These are phyloP conservation scores for Ochotona curzoniae DNA, from an alignment of 2,113 vertebrate species.

Conservation along the genomic window DNA sequence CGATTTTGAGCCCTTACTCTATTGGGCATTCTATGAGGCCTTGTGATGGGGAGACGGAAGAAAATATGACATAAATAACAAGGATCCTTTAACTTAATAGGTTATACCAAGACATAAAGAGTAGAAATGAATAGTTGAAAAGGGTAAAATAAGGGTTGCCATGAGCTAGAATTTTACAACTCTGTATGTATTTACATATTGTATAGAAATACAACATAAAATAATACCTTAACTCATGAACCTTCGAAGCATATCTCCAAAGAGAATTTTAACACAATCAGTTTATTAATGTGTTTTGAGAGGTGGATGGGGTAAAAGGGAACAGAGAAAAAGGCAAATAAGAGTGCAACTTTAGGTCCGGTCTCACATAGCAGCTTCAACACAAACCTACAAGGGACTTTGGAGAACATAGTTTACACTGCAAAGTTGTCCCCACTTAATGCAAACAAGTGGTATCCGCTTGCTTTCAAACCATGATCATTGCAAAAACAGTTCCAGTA, in stretches of 20 bases:
- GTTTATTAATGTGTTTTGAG: not conserved
- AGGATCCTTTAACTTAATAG: not conserved
- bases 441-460: not conserved
- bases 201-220: not conserved
- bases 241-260: not conserved
- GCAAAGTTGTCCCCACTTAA: not conserved
- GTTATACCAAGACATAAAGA: constrained; percentile 17
- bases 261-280: not conserved
- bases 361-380: not conserved
- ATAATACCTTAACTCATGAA: not conserved
- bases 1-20: not conserved
- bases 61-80: not conserved
- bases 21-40: not conserved
- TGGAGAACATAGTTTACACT: not conserved
- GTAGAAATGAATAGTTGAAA: not conserved
- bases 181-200: not conserved
- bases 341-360: not conserved
- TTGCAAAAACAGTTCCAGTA: not conserved
- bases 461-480: not conserved
- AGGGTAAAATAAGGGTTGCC: not conserved
- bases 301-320: not conserved
- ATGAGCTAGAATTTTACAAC: not conserved
- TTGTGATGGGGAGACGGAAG: not conserved
- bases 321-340: not conserved
- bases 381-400: not conserved